These are phyloP conservation scores for Aphidius colemani DNA, from an alignment of 2,888 invertebrate species.

Conservation along the genomic window DNA sequence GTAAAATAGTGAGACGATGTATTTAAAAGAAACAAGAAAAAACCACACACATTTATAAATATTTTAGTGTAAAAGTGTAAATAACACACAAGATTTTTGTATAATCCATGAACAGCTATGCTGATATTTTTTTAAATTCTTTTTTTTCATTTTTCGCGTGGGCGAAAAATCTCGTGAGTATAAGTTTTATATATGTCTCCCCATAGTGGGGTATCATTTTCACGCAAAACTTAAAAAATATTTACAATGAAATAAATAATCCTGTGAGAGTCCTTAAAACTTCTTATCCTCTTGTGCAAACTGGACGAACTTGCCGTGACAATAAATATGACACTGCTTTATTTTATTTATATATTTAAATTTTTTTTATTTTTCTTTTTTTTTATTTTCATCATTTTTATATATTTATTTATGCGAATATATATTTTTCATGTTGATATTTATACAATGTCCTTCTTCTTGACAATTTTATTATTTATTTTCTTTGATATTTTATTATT, in stretches of 20 bases:
- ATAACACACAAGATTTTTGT: constrained; percentile 44
- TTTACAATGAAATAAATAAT: constrained; percentile 56
- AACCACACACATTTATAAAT: constrained; percentile 13
- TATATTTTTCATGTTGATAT: too few species aligned
- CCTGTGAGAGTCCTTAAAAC: constrained; percentile 51
- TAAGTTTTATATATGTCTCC: constrained; percentile 55
- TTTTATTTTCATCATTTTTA: constrained; percentile 17
- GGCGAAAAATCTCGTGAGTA: constrained; percentile 42
- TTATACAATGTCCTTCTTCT: too few species aligned
- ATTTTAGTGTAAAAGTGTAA: constrained; percentile 33
- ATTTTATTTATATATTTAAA: too few species aligned
- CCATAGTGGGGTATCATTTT: constrained; percentile 56
- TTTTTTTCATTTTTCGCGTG: constrained; percentile 40
- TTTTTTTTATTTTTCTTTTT: neutral
- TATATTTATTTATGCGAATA: constrained; percentile 17
- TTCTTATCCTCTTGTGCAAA: constrained; percentile 46
- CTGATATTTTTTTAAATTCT: constrained; percentile 21
- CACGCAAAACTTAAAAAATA: constrained; percentile 50
- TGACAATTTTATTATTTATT: too few species aligned
- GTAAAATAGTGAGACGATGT: constrained; percentile 5
- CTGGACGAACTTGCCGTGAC: constrained; percentile 26
- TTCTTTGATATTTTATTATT: too few species aligned
- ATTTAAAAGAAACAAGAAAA: neutral
- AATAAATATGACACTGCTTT: constrained; percentile 19
- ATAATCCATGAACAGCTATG: constrained; percentile 37